Evolutionary conservation across 2,888 invertebrate genomes (phyloP).

Genomic region (Cheilosia vernalis): DNA sequence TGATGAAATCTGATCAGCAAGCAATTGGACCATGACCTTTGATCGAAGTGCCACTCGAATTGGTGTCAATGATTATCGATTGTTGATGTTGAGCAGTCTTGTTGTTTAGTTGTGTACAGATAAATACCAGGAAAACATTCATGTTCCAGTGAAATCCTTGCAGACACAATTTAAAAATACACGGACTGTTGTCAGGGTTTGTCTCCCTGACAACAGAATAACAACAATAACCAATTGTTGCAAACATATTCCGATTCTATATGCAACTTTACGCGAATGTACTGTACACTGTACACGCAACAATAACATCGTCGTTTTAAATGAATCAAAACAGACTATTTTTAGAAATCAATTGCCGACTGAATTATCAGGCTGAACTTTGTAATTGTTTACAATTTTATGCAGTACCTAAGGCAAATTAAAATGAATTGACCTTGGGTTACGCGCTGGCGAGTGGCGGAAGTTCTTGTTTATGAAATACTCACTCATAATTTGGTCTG

Average conservation of each 20-base stretch:
- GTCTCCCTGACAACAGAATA: too few species aligned
- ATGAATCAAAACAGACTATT: slow-evolving; percentile 10
- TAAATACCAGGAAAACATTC: too few species aligned
- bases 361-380: neutral
- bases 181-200: too few species aligned
- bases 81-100: neutral
- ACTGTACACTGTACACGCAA: neutral
- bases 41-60: slow-evolving; percentile 12
- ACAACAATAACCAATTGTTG: too few species aligned
- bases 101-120: too few species aligned
- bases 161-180: too few species aligned
- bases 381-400: slow-evolving; percentile 5
- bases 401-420: neutral
- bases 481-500: too few species aligned
- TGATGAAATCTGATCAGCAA: neutral
- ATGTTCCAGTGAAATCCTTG: too few species aligned
- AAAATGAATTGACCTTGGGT: neutral
- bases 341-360: slow-evolving; percentile 3
- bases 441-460: neutral
- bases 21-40: slow-evolving; percentile 38
- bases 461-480: neutral
- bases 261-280: too few species aligned
- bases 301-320: slow-evolving; percentile 9
- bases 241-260: too few species aligned
- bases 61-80: slow-evolving; percentile 8